Conservation (phyloP, 2,113 vertebrate genomes). For the Urocitellus parryii region DNA sequence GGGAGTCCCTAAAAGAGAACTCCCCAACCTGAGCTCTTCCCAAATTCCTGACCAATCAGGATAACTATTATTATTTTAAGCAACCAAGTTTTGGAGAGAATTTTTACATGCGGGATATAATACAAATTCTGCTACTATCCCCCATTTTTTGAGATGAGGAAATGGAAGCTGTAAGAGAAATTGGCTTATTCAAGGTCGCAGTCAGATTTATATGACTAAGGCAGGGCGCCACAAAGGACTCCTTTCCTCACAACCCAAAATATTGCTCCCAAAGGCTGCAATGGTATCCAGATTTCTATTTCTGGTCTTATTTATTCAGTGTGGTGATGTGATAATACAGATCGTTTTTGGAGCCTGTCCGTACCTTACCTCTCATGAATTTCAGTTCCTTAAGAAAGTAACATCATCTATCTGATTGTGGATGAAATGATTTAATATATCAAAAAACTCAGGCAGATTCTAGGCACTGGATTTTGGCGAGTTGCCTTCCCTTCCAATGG, state of each 20-base stretch:
- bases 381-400: conserved; percentile 19
- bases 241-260: neutral
- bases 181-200: neutral
- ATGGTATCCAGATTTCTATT: neutral
- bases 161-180: neutral
- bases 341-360: neutral
- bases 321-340: neutral
- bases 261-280: neutral
- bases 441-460: conserved; percentile 60
- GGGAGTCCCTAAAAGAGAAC: neutral
- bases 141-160: neutral
- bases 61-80: neutral
- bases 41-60: neutral
- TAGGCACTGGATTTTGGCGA: conserved; percentile 42
- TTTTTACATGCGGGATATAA: neutral
- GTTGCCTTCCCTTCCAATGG: conserved; percentile 27
- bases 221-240: neutral
- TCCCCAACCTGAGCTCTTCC: neutral
- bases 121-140: too few relatives aligned
- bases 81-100: neutral
- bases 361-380: conserved; percentile 23
- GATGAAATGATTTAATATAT: conserved; percentile 29
- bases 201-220: neutral
- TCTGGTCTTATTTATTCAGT: conserved; percentile 17
- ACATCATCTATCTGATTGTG: conserved; percentile 34